Base-by-base conservation (phyloP, 92 coral and sea anemone species). In the Isaurus tuberculatus region DNA sequence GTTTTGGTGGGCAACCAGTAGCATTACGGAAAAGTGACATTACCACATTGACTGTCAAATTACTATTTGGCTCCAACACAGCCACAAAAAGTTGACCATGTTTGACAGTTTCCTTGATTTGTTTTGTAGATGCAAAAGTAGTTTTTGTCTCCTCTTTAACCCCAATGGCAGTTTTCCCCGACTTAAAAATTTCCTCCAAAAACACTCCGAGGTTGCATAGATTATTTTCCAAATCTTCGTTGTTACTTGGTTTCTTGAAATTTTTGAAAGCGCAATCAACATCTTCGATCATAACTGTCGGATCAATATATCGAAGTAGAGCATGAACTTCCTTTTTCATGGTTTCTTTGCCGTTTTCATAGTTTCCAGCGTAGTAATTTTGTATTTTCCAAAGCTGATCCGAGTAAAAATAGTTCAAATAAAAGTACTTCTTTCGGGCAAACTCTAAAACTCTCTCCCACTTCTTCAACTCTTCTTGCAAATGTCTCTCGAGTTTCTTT, bases 11-110 rank as follows among this genome's bases (percentile, higher is more conserved):
- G 11, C 86, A 70, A 0, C 91, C 95, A 22, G 94, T 55, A 23
- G 92, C 89, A 43, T 81, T 92, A 67, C 88, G 86, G 77, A 90
- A 96, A 27, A 96, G 87, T 1, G 99, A 89, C 85, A 96, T 88
- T 78, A 94, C 84, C 8, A 94, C 97, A 49, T 96, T 92, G 17
- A 89, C 93, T 0, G 98, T 87, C 71, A 91, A 86, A 46, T 79
- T 66, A 72, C 98, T 96, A 61, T 84, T 87, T 69, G 86, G 90
- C 60, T 96, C 99, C 42, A 96, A 88, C 3, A 91, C 95, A 29
- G 94, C 96, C 3, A 96, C 94, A 79, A 88, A 96, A 19, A 96
- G 69, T n/a, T 90, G 91, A 10, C 98, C 94, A 14, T 94, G 89
- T 20, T 92, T 95, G 58, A 94, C 99, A 5, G 95, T 81, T 43